Percentiles rank a stretch among this genome's conserved stretches.
Conservation (phyloP, 1,140 invertebrate genomes). For the Lepidurus arcticus region DNA sequence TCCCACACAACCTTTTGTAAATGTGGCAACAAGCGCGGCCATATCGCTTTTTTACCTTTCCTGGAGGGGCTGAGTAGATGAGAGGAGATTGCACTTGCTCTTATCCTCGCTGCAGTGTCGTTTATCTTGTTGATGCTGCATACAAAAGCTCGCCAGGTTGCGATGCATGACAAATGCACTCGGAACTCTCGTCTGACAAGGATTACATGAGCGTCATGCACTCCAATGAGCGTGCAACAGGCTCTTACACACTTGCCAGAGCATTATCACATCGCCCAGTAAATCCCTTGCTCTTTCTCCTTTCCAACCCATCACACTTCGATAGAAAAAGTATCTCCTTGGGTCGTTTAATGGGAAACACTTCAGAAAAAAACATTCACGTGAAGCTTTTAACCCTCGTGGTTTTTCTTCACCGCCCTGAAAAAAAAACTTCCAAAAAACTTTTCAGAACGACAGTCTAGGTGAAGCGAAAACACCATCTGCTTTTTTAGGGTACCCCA, state of each 20-base stretch:
- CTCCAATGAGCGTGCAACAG: constrained; percentile 20
- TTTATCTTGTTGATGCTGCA: constrained; percentile 22
- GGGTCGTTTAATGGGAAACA: background rate
- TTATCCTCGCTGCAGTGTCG: background rate
- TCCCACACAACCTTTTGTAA: background rate
- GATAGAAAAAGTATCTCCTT: constrained; percentile 2
- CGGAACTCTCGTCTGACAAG: constrained; percentile 18
- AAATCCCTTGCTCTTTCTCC: constrained; percentile 9
- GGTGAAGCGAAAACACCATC: too few relatives aligned
- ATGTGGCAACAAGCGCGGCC: background rate
- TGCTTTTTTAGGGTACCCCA: too few relatives aligned
- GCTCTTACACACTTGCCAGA: constrained; percentile 18
- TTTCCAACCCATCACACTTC: constrained; percentile 3
- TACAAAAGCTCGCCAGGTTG: constrained; percentile 18
- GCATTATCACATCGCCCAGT: constrained; percentile 21
- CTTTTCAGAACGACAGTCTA: too few relatives aligned
- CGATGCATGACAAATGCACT: constrained; percentile 21
- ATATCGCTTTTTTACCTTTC: background rate
- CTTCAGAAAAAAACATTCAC: background rate
- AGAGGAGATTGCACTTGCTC: constrained; percentile 15
- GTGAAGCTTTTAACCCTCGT: background rate
- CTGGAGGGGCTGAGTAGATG: background rate
- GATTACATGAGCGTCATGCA: background rate
- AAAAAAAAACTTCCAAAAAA: background rate
- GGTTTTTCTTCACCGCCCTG: background rate